Evolutionary conservation across 2,113 vertebrate genomes (phyloP), one percentile per base, ranked within the genome.

Genomic region (Centrocercus urophasianus): DNA sequence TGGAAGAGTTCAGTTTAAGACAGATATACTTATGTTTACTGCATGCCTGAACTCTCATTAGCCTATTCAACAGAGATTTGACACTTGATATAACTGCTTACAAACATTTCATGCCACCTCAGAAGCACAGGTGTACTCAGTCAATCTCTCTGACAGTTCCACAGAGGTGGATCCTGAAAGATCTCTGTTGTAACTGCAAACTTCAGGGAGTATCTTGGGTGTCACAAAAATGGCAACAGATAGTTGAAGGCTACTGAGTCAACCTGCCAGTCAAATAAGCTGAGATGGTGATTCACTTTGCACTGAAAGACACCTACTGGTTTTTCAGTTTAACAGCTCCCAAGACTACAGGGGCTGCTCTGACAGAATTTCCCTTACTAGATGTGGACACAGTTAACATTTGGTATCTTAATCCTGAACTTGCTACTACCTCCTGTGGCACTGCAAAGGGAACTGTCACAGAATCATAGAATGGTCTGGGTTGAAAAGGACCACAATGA

Each of bases 1-100:
- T 78, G 84, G 65, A 90, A 72, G 32, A 90, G 88, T 47, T 75
- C 52, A 82, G 70, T 66, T 83, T 74, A 81, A 43, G 69, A 80
- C 9, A 50, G 57, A 63, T 60, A 70, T 60, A 74, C 90, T 86
- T 81, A 81, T 76, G 10, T 14, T 30, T 28, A 43, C 71, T 69
- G 6, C 36, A 34, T 8, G 42, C 63, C 61, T 89, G 34, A 88
- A 24, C 36, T 90, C 3, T 4, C 69, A 66, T 88, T 86, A 88
- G 73, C 65, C 85, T 78, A 60, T 89, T 84, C 89, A 81, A 27
- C 30, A 84, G 60, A 81, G 65, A 86, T 25, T 59, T 87, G 66
- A 84, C 74, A 82, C 60, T 54, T 50, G 47, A 59, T 66, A n/a
- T 38, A 56, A 25, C 56, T 60, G 38, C 74, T 78, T 63, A 60